Conservation (phyloP, 2,113 vertebrate genomes). For the Orientallactaga bullata region DNA sequence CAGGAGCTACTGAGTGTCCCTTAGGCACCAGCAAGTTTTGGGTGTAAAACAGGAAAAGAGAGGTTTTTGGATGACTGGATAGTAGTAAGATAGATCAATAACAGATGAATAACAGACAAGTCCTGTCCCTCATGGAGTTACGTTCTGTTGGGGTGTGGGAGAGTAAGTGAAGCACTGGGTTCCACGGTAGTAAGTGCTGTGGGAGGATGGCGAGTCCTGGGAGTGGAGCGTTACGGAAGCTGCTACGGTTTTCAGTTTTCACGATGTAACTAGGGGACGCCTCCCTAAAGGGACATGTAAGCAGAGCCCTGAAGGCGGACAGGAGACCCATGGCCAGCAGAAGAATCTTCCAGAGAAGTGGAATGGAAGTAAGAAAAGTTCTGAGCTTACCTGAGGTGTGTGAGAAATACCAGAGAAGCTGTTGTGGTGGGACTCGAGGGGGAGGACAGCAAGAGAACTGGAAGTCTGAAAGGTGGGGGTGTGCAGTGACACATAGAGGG, state of each 20-base stretch:
- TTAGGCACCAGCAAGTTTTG: background rate
- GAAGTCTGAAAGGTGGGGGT: background rate
- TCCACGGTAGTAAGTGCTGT: background rate
- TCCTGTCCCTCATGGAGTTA: background rate
- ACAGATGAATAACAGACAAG: too few species aligned
- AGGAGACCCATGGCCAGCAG: accelerated
- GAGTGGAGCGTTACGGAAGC: accelerated
- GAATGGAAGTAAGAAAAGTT: background rate
- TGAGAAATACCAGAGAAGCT: background rate
- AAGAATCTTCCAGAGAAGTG: background rate
- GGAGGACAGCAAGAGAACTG: background rate
- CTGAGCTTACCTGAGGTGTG: background rate
- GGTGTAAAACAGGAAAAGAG: background rate
- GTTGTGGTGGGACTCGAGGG: accelerated
- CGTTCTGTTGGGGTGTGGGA: background rate
- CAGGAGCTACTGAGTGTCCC: background rate
- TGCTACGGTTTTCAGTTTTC: background rate
- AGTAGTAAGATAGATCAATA: background rate
- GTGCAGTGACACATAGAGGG: background rate
- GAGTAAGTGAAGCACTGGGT: background rate
- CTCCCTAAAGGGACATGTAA: background rate
- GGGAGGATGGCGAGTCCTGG: background rate
- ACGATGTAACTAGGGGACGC: background rate
- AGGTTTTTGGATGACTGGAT: background rate
- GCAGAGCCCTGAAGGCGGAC: background rate